Evolutionary conservation across 2,888 invertebrate genomes (phyloP), one percentile per base, ranked within the genome.

Genomic region (Caradrina clavipalpis): DNA sequence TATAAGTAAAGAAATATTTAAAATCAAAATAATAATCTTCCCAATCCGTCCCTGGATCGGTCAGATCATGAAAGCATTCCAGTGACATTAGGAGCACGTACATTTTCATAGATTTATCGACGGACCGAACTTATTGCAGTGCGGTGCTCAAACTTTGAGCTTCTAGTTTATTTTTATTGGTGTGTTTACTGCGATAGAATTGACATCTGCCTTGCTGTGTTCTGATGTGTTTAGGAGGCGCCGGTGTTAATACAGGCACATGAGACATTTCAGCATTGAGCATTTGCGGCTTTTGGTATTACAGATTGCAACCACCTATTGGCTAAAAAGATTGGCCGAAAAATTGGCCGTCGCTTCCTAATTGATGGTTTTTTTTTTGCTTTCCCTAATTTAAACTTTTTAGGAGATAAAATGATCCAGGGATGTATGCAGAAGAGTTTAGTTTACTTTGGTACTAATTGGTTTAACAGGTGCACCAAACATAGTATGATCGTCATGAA

Each of bases 41-140:
- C 19, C 42, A 89, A 77, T 94, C 69, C 93, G 88, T 17, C 89
- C 86, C 94, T 92, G 93, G 58, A 19, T 66, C 85, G 85, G 87
- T 88, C 90, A 91, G 90, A 92, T 94, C 94, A 94, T 94, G 95
- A 95, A 94, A 95, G 94, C 95, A 94, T 95, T 94, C 94, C 95
- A 81, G 87, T 82, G 90, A 93, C 93, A 92, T 94, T 92, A 94
- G 89, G 88, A 86, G 85, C 85, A 88, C 91, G 92, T 94, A 91
- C 94, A 95, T 95, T 95, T 96, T 95, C 95, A 95, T 95, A 95
- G 95, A 96, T 96, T 96, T 95, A 96, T 96, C 91, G 95, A 95
- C 92, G 95, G 89, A 90, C 90, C 84, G 87, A 89, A 93, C 93
- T 93, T 93, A 94, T 91, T 89, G 87, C 79, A 49, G 66, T 76